A percentile compares a stretch with the other conserved stretches of the same genome.
These are phyloP conservation scores for Thera britannica DNA, from an alignment of 2,888 invertebrate genomes.

Conservation along the genomic window DNA sequence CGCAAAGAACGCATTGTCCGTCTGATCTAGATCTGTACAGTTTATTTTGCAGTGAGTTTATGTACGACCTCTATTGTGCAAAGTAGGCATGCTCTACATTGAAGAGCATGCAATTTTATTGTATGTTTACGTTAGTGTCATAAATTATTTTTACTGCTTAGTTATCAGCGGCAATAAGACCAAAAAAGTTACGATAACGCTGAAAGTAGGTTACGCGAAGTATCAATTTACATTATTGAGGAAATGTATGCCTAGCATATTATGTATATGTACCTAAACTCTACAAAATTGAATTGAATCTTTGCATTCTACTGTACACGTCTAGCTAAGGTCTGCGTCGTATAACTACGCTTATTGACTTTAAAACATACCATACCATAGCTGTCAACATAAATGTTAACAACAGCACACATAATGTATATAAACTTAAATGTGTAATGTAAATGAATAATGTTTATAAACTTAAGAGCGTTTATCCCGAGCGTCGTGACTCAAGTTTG, in stretches of 20 bases:
- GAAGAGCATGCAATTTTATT: conserved; percentile 30
- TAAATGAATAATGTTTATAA: too few relatives aligned
- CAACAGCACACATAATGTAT: too few relatives aligned
- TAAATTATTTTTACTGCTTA: conserved; percentile 32
- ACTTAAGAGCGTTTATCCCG: too few relatives aligned
- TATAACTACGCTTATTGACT: too few relatives aligned
- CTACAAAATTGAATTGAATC: too few relatives aligned
- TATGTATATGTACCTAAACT: too few relatives aligned
- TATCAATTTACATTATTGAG: conserved; percentile 1
- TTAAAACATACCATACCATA: too few relatives aligned
- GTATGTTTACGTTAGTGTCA: conserved; percentile 28
- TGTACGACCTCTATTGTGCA: conserved; percentile 55
- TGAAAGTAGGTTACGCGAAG: conserved; percentile 8
- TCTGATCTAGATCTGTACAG: conserved; percentile 75
- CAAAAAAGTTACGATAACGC: conserved; percentile 9
- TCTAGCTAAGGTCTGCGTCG: too few relatives aligned
- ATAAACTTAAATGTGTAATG: too few relatives aligned
- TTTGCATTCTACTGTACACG: too few relatives aligned
- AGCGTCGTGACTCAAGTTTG: too few relatives aligned
- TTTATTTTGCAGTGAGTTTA: conserved; percentile 58
- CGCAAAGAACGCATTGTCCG: conserved; percentile 78
- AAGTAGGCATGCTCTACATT: conserved; percentile 31
- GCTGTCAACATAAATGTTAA: too few relatives aligned
- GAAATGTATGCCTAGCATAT: background rate
- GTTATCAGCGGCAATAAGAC: conserved; percentile 25